Percentiles rank a stretch among this genome's conserved stretches.
These are phyloP conservation scores for Lasioglossum morio DNA, from an alignment of 2,888 invertebrate genomes.

Conservation along the genomic window DNA sequence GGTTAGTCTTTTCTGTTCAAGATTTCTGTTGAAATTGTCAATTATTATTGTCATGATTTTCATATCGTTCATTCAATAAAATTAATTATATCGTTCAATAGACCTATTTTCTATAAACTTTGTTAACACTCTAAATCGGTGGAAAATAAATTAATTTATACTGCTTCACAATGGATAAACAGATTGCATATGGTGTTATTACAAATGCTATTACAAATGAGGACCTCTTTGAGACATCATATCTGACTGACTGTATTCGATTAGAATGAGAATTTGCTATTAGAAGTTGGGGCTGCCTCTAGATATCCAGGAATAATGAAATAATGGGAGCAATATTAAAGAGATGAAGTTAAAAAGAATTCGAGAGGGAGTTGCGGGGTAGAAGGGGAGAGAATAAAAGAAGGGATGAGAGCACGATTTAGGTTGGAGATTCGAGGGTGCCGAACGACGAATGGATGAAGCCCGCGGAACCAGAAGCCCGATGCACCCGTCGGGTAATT, in stretches of 20 bases:
- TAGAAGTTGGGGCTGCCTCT: background rate
- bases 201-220: too few species aligned
- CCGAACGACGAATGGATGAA: slow-evolving; percentile 74
- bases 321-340: slow-evolving; percentile 26
- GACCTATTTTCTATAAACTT: background rate
- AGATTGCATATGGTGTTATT: background rate
- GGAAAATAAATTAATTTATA: background rate
- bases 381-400: slow-evolving; percentile 27
- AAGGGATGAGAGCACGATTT: slow-evolving; percentile 51
- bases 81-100: background rate
- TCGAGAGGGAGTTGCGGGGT: background rate
- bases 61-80: background rate
- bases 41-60: background rate
- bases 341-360: slow-evolving; percentile 42
- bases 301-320: slow-evolving; percentile 16
- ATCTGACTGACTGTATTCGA: background rate
- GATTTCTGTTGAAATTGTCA: background rate
- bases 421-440: slow-evolving; percentile 65
- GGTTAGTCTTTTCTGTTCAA: background rate
- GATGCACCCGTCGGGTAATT: slow-evolving; percentile 79
- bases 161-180: background rate
- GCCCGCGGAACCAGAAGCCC: slow-evolving; percentile 75
- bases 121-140: background rate
- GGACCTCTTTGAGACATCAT: too few species aligned
- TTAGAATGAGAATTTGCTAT: background rate